Conservation (phyloP, 2,888 invertebrate genomes). For the Clepsis dumicolana region DNA sequence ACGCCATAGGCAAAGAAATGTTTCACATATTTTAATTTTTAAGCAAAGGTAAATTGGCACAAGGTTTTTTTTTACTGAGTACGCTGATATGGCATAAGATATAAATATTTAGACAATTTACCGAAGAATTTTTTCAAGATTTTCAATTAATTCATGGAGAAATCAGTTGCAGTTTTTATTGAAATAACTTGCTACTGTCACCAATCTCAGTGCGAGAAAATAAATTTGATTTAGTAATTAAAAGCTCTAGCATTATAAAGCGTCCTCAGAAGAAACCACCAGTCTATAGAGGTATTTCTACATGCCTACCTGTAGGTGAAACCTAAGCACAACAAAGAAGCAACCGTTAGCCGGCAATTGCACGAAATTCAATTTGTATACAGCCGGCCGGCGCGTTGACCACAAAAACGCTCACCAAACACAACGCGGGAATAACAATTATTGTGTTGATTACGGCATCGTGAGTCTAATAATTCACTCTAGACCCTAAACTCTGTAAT, state of each 20-base stretch:
- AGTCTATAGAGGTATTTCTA: neutral
- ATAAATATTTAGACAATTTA: too few relatives aligned
- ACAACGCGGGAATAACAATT: constrained; percentile 78
- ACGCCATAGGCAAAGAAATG: neutral
- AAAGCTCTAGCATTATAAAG: neutral
- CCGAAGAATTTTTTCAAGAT: too few relatives aligned
- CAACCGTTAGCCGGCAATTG: constrained; percentile 52
- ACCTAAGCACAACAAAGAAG: constrained; percentile 52
- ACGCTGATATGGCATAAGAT: too few relatives aligned
- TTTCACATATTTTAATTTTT: neutral
- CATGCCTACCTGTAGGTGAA: constrained; percentile 2
- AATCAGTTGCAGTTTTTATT: too few relatives aligned
- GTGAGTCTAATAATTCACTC: constrained; percentile 84
- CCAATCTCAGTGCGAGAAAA: too few relatives aligned
- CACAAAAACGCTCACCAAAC: constrained; percentile 70
- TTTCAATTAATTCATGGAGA: too few relatives aligned
- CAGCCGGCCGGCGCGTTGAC: constrained; percentile 51
- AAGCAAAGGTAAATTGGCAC: neutral
- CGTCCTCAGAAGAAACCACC: neutral
- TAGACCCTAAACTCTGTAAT: constrained; percentile 83
- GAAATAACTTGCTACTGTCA: too few relatives aligned
- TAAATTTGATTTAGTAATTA: too few relatives aligned
- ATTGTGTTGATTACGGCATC: constrained; percentile 77
- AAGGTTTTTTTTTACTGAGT: too few relatives aligned
- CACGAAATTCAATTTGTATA: constrained; percentile 76